These are phyloP conservation scores for Drosophila austrosaltans DNA, from an alignment of 2,888 invertebrate genomes.

Conservation along the genomic window DNA sequence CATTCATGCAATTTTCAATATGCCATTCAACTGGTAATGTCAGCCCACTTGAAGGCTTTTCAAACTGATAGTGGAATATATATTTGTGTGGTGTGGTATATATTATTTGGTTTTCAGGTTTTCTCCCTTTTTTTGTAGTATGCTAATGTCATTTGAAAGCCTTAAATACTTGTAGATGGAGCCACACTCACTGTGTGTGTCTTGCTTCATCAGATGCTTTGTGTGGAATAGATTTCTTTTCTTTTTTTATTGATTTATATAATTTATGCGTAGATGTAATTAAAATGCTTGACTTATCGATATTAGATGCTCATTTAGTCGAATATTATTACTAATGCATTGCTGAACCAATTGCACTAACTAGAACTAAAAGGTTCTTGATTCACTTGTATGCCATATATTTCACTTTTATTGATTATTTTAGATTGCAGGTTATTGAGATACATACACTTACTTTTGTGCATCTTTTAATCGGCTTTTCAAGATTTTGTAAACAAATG, in stretches of 20 bases:
- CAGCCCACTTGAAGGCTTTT: slow-evolving; percentile 25
- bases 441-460: too few relatives aligned
- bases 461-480: too few relatives aligned
- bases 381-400: too few relatives aligned
- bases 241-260: neutral
- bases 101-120: slow-evolving; percentile 3
- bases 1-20: slow-evolving; percentile 55
- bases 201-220: neutral
- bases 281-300: neutral
- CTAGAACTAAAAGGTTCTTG: too few relatives aligned
- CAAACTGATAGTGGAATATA: slow-evolving; percentile 8
- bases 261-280: neutral
- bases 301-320: neutral
- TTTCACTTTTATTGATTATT: too few relatives aligned
- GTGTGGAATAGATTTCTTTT: neutral
- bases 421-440: too few relatives aligned
- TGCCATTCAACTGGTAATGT: slow-evolving; percentile 62
- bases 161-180: neutral
- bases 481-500: too few relatives aligned
- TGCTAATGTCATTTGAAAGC: slow-evolving; percentile 3
- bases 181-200: neutral
- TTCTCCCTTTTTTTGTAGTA: neutral
- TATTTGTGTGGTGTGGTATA: neutral
- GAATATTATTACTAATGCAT: too few relatives aligned
- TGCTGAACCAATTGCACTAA: too few relatives aligned